Evolutionary conservation across 2,113 vertebrate genomes (phyloP), one percentile per base, ranked within the genome.

Genomic region (Lutjanus erythropterus): DNA sequence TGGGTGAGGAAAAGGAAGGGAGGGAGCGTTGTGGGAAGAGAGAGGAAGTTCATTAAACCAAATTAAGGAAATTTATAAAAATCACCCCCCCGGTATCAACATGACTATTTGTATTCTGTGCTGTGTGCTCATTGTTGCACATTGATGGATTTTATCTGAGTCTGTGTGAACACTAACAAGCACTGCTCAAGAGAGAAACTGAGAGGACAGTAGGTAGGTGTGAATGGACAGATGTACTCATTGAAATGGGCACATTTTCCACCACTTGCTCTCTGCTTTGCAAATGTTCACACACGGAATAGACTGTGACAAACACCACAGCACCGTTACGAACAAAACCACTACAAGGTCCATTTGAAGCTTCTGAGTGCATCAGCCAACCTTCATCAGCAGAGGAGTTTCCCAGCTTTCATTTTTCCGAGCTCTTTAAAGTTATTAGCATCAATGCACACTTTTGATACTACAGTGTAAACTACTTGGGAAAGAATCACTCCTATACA

Each of bases 41-140:
- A 74, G 19, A 75, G 59, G 49, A 84, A 80, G 73, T 78, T 85
- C 6, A 83, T 79, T 66, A 73, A 68, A 75, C 19, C 25, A 73
- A 49, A 81, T 67, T 15, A 60, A 84, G 76, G 44, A 71, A 71
- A 71, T 50, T 69, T 5, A 33, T 35, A 75, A 88, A n/a, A 61
- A 71, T 74, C 41, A 55, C 15, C 64, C 74, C 74, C 25, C 31
- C 14, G 61, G 75, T 84, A 65, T 71, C 68, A 72, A 78, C 77
- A 78, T 71, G 21, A 71, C 21, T 60, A 47, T 86, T 60, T 70
- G 67, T 78, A 59, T 74, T 83, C 62, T 39, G 33, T 46, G 5
- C 52, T 49, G 53, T 29, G 68, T 27, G 55, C 27, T 71, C 25
- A 35, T 41, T 42, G 42, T 56, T 33, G 21, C 33, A 55, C 46